A percentile compares a stretch with the other conserved stretches of the same genome.
phyloP scores from a whole-genome alignment of 2,888 invertebrate genomes.

The Zonitis immaculata region DNA sequence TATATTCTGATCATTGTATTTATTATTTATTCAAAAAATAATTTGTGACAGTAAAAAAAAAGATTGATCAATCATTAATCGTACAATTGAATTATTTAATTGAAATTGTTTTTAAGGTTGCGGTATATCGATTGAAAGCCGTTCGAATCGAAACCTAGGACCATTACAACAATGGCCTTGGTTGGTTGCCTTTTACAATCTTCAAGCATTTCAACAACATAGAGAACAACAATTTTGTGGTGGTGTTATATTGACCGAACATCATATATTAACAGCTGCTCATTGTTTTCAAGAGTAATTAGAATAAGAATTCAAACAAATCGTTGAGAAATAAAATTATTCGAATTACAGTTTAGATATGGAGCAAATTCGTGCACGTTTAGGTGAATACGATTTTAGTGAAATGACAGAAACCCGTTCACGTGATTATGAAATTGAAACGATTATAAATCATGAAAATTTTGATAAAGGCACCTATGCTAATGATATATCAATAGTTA shows the following conservation, averaged over 20 bases:
- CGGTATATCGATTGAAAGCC: constrained; percentile 35
- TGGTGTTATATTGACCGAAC: constrained; percentile 73
- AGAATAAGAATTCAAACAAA: constrained; percentile 7
- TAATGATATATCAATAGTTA: constrained; percentile 74
- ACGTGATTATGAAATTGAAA: constrained; percentile 63
- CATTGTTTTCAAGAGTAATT: constrained; percentile 65
- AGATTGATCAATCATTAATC: too few species aligned
- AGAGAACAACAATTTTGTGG: constrained; percentile 67
- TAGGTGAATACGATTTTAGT: constrained; percentile 78
- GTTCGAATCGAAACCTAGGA: constrained; percentile 30
- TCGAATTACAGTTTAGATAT: constrained; percentile 52
- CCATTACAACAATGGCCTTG: constrained; percentile 67
- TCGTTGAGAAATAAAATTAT: neutral
- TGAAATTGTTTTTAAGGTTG: constrained; percentile 36
- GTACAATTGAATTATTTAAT: neutral
- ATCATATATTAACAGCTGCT: constrained; percentile 73
- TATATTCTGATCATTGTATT: too few species aligned
- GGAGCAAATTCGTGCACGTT: constrained; percentile 61
- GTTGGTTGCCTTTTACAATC: constrained; percentile 73
- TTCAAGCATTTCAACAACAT: constrained; percentile 38
- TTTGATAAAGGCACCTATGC: constrained; percentile 65
- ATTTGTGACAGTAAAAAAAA: too few species aligned
- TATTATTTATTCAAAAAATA: too few species aligned
- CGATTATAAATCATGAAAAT: constrained; percentile 62
- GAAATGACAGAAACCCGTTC: constrained; percentile 63